Conservation (phyloP, 2,797 vertebrate genomes). For the Pelochelys cantorii region DNA sequence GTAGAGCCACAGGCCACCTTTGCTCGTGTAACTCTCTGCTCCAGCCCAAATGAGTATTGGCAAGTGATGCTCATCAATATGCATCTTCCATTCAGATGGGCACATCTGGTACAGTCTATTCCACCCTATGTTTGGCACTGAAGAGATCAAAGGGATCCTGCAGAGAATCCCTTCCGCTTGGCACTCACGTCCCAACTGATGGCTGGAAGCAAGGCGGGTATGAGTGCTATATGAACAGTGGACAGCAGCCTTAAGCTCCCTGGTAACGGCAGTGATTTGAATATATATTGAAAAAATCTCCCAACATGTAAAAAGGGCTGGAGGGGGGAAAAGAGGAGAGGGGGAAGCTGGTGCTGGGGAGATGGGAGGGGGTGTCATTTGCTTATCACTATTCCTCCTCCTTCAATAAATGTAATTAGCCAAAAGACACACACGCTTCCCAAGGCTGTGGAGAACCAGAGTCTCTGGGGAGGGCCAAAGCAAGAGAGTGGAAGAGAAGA, state of each 20-base stretch:
- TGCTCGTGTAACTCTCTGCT: neutral
- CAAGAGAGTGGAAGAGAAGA: rapidly evolving
- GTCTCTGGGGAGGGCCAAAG: neutral
- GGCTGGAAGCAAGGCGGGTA: neutral
- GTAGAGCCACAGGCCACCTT: neutral
- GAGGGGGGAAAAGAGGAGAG: rapidly evolving
- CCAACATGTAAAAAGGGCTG: neutral
- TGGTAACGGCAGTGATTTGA: neutral
- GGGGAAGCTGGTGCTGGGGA: rapidly evolving
- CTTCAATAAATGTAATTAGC: neutral
- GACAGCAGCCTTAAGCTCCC: neutral
- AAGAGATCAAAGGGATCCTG: neutral
- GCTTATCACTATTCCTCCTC: neutral
- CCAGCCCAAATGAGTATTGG: neutral
- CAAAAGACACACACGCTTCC: neutral
- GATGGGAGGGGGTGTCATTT: neutral
- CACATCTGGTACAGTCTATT: rapidly evolving
- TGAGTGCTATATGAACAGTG: neutral
- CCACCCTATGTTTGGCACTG: neutral
- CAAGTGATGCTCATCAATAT: rapidly evolving
- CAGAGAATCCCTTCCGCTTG: rapidly evolving
- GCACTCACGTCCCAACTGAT: neutral
- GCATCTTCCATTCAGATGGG: neutral
- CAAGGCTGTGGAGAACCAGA: neutral
- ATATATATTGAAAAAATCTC: slow-evolving; percentile 26